Percentiles rank a stretch among this genome's conserved stretches.
Evolutionary conservation across 1,140 invertebrate genomes (phyloP).

Genomic region (Choristoneura fumiferana): DNA sequence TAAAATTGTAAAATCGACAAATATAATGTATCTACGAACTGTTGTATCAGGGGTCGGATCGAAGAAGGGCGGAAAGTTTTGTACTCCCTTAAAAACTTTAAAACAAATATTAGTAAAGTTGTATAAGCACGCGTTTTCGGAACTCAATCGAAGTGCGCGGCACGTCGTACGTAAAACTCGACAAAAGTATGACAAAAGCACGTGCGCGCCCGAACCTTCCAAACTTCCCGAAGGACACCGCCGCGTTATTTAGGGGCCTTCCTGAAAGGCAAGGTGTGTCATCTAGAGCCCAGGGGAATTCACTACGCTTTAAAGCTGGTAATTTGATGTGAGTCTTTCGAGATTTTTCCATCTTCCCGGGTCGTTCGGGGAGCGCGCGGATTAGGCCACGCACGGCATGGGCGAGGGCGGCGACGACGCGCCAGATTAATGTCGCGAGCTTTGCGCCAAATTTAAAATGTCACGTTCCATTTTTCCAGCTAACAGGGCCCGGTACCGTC

Average conservation of each 20-base stretch:
- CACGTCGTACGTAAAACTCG: slow-evolving; percentile 69
- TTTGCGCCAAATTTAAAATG: slow-evolving; percentile 72
- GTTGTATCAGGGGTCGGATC: slow-evolving; percentile 9
- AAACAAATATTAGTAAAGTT: slow-evolving; percentile 53
- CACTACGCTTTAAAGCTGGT: slow-evolving; percentile 68
- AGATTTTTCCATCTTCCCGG: slow-evolving; percentile 70
- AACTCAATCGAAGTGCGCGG: slow-evolving; percentile 62
- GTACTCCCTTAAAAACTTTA: slow-evolving; percentile 46
- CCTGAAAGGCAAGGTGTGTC: slow-evolving; percentile 67
- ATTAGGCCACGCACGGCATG: slow-evolving; percentile 63
- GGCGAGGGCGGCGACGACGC: slow-evolving; percentile 65
- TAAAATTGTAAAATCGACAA: slow-evolving; percentile 12
- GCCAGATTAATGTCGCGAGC: slow-evolving; percentile 72
- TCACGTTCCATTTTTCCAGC: slow-evolving; percentile 72
- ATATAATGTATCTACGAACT: slow-evolving; percentile 3
- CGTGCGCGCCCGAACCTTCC: slow-evolving; percentile 58
- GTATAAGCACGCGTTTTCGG: slow-evolving; percentile 45
- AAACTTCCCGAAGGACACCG: slow-evolving; percentile 68
- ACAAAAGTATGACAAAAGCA: slow-evolving; percentile 73
- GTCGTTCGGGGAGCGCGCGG: slow-evolving; percentile 58
- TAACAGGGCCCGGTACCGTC: slow-evolving; percentile 48
- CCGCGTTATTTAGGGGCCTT: slow-evolving; percentile 62
- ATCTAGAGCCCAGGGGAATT: slow-evolving; percentile 56
- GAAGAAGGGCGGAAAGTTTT: slow-evolving; percentile 37
- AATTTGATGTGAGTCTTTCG: slow-evolving; percentile 73